Percentiles rank a stretch among this genome's conserved stretches.
These are phyloP conservation scores for Pterocles orientalis DNA, from an alignment of 2,113 vertebrate species.

Conservation along the genomic window DNA sequence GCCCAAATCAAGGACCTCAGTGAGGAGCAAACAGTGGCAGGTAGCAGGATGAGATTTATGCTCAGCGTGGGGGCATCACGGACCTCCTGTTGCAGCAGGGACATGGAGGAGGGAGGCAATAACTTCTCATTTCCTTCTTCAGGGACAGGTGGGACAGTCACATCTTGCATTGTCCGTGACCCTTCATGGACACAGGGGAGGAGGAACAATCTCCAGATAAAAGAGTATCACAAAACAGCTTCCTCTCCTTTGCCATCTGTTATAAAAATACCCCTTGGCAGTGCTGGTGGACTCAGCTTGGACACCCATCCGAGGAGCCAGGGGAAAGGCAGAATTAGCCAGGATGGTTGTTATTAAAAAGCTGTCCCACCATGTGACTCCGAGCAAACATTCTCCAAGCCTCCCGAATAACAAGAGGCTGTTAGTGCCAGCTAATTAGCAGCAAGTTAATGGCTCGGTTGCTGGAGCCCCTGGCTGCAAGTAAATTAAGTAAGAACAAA, in stretches of 20 bases:
- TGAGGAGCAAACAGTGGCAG: not conserved
- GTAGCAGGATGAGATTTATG: not conserved
- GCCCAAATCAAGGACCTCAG: not conserved
- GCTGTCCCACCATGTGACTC: not conserved
- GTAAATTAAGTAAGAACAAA: slow-evolving; percentile 60
- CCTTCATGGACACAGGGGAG: rapidly evolving
- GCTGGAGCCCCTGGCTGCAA: slow-evolving; percentile 6
- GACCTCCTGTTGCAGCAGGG: not conserved
- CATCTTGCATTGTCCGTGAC: not conserved
- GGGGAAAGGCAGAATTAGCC: not conserved
- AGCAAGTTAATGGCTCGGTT: not conserved
- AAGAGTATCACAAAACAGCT: not conserved
- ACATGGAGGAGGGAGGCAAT: not conserved
- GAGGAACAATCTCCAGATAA: not conserved
- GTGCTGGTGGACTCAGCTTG: not conserved
- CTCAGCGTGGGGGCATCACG: rapidly evolving
- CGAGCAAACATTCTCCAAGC: not conserved
- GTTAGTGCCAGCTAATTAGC: slow-evolving; percentile 62
- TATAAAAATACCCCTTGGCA: not conserved
- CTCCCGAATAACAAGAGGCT: not conserved
- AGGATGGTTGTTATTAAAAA: not conserved
- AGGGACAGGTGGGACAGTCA: not conserved
- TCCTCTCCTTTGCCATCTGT: not conserved
- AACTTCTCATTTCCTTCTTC: not conserved
- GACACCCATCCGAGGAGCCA: not conserved